Conservation (phyloP, 2,113 vertebrate genomes). For the Recurvirostra avosetta region DNA sequence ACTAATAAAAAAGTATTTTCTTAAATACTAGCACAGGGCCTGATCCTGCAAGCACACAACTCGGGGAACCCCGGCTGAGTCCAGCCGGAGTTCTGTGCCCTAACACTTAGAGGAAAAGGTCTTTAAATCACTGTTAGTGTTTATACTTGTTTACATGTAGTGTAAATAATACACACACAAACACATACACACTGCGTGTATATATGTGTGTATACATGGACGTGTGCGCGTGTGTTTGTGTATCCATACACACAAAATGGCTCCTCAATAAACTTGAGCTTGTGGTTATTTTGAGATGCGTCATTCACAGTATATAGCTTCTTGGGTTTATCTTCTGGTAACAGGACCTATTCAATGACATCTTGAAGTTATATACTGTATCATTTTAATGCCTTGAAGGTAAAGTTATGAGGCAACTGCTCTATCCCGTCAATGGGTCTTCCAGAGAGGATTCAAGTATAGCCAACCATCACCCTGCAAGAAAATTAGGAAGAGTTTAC, state of each 20-base stretch:
- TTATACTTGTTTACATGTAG: constrained; percentile 19
- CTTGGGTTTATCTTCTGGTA: background rate
- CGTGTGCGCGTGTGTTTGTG: background rate
- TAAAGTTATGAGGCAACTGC: constrained; percentile 9
- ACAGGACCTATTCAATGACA: constrained; percentile 19
- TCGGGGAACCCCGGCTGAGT: background rate
- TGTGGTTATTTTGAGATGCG: constrained; percentile 10
- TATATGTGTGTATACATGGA: background rate
- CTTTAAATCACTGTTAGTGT: constrained; percentile 13
- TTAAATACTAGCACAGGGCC: constrained; percentile 38
- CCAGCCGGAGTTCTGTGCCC: background rate
- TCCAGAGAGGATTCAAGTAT: constrained; percentile 88
- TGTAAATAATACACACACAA: background rate
- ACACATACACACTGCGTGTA: background rate
- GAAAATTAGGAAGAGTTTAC: constrained; percentile 37
- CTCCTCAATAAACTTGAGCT: constrained; percentile 44
- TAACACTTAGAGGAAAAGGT: constrained; percentile 23
- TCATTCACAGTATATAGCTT: constrained; percentile 47
- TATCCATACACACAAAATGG: constrained; percentile 16
- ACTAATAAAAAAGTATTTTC: constrained; percentile 76
- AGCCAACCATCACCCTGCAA: constrained; percentile 89
- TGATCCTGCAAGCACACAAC: constrained; percentile 57
- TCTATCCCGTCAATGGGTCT: constrained; percentile 77
- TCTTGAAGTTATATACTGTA: constrained; percentile 46
- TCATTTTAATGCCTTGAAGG: constrained; percentile 72